phyloP scores from a whole-genome alignment of 2,113 vertebrate species.

The Lethenteron reissneri region DNA sequence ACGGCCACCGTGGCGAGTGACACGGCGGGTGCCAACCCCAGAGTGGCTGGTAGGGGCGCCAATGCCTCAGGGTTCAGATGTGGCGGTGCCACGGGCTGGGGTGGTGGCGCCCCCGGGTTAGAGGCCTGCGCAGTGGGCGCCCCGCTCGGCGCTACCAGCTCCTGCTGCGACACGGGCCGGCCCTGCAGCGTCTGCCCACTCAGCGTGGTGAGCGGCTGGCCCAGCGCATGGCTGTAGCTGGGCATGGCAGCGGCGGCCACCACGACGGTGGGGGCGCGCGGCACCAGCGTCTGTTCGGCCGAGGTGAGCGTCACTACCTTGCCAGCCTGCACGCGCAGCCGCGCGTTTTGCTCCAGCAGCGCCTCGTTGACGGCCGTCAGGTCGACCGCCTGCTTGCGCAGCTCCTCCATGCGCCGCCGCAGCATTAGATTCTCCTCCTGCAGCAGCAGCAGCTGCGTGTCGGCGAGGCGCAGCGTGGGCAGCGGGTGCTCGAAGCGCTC shows the following conservation, averaged over 20 bases:
- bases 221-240: conserved; percentile 88
- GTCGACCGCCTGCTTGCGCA: conserved; percentile 86
- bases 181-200: conserved; percentile 81
- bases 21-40: conserved; percentile 74
- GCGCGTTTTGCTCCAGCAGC: conserved; percentile 81
- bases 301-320: conserved; percentile 69
- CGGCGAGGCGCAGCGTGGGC: conserved; percentile 33
- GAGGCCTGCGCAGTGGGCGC: conserved; percentile 39
- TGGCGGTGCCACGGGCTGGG: conserved; percentile 16
- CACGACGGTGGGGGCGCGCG: conserved; percentile 16
- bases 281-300: conserved; percentile 47
- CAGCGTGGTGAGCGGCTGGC: conserved; percentile 88
- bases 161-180: conserved; percentile 62
- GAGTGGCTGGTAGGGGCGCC: conserved; percentile 57
- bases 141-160: conserved; percentile 48
- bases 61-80: conserved; percentile 63
- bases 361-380: conserved; percentile 84
- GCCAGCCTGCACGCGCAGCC: conserved; percentile 65
- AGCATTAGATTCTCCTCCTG: conserved; percentile 77
- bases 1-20: conserved; percentile 85
- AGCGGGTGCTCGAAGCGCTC: conserved; percentile 51
- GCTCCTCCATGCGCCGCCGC: conserved; percentile 69
- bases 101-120: conserved; percentile 36
- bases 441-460: conserved; percentile 65
- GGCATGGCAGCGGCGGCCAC: conserved; percentile 15